Evolutionary conservation across 2,888 invertebrate species (phyloP), one percentile per base, ranked within the genome.

Genomic region (Leuctra nigra): DNA sequence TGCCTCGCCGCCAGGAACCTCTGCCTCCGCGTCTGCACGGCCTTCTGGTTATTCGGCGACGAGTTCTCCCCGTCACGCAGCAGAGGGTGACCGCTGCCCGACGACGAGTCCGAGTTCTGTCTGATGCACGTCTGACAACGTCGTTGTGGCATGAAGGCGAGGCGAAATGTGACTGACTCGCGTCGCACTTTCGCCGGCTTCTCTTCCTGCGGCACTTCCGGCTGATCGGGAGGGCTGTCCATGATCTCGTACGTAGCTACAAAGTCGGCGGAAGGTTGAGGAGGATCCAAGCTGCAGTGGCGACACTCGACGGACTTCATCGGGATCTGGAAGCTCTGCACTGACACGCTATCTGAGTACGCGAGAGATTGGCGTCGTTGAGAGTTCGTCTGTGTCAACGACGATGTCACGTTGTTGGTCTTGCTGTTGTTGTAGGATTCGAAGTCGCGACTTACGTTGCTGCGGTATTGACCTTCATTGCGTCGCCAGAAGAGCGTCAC

Each of bases 21-120:
- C 52, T 33, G 52, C 29, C 39, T 14, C 11, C 47, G 48, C 9
- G 18, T 18, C 13, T 33, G 22, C 33, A 20, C 33, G 1, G 50
- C 35, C 35, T 35, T 50, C 20, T 33, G 35, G 18, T 20, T 33
- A 4, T 58, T 55, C n/a, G 57, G 57, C 23, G 59, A 57, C 41
- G 33, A 53, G 14, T 52, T 36, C 22, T 58, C 58, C 13, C 44
- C 33, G 22, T 53, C 48, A 11, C 53, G 55, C 24, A 65, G 57
- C 47, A 66, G 56, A 13, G 66, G 65, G 18, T 66, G 65, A 1
- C 66, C 66, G 48, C 66, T 66, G 50, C 65, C 64, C 44, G 64
- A 63, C 7, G 66, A 66, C 18, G 66, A 66, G 52, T 67, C 67
- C 3, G 66, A 66, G 58, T 66, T 67, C 61, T 67, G 67, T 4